Evolutionary conservation across 2,888 invertebrate genomes (phyloP), one percentile per base, ranked within the genome.

Genomic region (Synanthedon tipuliformis): DNA sequence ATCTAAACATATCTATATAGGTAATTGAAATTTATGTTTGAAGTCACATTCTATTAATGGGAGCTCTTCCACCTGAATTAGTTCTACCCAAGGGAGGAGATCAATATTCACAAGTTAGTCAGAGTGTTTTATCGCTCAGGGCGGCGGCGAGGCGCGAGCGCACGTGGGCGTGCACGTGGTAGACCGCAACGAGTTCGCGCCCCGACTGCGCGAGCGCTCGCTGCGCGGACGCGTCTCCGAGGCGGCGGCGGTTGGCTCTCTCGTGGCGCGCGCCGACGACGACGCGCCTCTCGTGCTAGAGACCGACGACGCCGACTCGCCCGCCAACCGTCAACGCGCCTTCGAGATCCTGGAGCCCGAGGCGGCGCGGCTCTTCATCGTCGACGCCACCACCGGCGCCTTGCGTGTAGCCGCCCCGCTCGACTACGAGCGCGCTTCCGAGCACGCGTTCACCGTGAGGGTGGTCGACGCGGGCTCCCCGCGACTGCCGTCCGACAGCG

Each of bases 341-440:
- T 98, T 93, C 81, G 93, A 94, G 72, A 94, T 98, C 59, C 88
- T 94, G 53, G 95, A 96, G 75, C 92, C 92, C 53, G 81, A 91
- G 57, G 94, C 95, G 1, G 90, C 93, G 58, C 89, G 91, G 61
- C 92, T 91, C 69, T 97, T 97, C 80, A 92, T 92, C 71, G 92
- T 97, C 57, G 96, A 97, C 78, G 91, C 95, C 50, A 93, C 92
- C 61, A 96, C 97, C 3, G 96, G 97, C 53, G 95, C 96, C 48
- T 92, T 98, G 59, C 90, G 93, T 63, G 92, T 94, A 1, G 90
- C 92, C 40, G 90, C 91, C 63, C 79, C 90, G 8, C 88, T 97
- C 58, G 97, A 98, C 82, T 93, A 94, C 75, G 97, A 97, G 78
- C 61, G 89, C 84, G 53, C 88, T 88, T 55, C 84, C 88, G 0